Conservation (phyloP, 2,113 vertebrate species). For the Oxyruncus cristatus region DNA sequence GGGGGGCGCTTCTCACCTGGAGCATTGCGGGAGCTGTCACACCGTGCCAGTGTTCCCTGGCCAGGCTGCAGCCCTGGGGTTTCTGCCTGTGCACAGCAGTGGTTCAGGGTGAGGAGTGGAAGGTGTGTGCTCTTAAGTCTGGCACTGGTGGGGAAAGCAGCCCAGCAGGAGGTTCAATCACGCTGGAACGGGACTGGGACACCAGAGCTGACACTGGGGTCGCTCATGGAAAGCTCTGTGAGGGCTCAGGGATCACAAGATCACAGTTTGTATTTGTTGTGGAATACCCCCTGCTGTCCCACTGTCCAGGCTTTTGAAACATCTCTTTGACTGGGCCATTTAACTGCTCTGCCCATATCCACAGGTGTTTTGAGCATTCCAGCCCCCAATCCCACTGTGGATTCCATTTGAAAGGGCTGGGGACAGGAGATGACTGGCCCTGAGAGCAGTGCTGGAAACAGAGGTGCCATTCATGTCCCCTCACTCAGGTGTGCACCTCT, state of each 20-base stretch:
- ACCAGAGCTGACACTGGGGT: accelerated
- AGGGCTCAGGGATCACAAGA: not conserved
- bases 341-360: not conserved
- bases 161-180: not conserved
- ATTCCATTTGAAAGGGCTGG: not conserved
- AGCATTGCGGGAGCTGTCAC: not conserved
- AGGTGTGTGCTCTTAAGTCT: not conserved
- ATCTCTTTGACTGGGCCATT: not conserved
- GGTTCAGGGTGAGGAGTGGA: not conserved
- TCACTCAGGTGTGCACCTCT: not conserved
- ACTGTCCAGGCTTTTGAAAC: not conserved
- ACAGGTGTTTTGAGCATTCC: accelerated
- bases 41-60: not conserved
- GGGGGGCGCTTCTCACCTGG: not conserved
- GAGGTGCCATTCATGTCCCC: not conserved
- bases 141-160: not conserved
- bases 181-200: accelerated
- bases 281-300: not conserved
- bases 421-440: not conserved
- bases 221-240: not conserved
- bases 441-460: not conserved
- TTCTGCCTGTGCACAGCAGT: not conserved
- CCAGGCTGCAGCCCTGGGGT: not conserved
- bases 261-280: not conserved
- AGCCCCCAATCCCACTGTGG: not conserved